phyloP scores from a whole-genome alignment of 2,888 invertebrate genomes.

The Microchrysa polita region DNA sequence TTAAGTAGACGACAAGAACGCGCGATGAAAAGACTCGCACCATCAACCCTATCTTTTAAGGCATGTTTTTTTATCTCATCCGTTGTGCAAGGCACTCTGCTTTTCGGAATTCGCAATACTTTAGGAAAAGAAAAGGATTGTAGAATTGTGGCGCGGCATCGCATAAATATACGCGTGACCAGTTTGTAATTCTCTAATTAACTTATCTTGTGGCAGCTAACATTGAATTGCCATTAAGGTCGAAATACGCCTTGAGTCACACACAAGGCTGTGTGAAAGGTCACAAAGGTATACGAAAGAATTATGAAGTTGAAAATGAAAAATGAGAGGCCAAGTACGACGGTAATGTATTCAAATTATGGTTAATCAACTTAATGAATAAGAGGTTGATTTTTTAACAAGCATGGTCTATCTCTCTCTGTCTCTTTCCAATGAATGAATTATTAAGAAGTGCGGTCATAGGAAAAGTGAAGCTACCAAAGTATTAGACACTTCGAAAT shows the following conservation, averaged over 20 bases:
- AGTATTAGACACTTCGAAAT: no score
- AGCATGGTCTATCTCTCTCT: no score
- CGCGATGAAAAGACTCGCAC: background rate
- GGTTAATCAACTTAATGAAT: no score
- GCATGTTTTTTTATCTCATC: background rate
- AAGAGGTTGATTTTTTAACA: no score
- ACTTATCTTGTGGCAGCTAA: conserved; percentile 35
- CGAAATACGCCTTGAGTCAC: background rate
- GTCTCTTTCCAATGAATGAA: no score
- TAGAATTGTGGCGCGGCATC: conserved; percentile 2
- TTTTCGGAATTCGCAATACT: no score
- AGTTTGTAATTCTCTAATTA: conserved; percentile 25
- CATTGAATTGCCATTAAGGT: conserved; percentile 27
- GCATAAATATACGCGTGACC: conserved; percentile 24
- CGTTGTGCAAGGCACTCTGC: background rate
- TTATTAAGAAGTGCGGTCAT: no score
- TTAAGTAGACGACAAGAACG: conserved; percentile 23
- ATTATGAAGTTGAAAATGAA: background rate
- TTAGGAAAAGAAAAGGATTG: conserved; percentile 4
- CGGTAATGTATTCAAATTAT: no score
- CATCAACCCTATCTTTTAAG: background rate
- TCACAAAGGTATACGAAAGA: background rate
- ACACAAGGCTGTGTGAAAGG: background rate
- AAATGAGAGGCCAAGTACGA: background rate
- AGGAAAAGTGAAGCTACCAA: no score